These are phyloP conservation scores for Tigriopus californicus DNA, from an alignment of 2,888 invertebrate genomes.

Conservation along the genomic window DNA sequence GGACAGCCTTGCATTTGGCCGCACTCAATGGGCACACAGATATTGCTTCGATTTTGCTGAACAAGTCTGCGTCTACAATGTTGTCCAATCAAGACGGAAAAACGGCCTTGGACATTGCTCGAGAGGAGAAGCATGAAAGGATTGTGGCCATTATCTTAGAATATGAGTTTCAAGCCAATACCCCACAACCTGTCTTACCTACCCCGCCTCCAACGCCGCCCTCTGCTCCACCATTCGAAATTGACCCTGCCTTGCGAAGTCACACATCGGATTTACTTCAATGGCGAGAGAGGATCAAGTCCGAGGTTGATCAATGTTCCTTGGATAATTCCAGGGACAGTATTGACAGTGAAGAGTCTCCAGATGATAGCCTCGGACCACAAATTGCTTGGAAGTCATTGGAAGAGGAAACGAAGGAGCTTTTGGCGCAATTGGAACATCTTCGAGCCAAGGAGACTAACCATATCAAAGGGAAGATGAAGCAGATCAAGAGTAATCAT, in stretches of 20 bases:
- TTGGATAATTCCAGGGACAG: no score
- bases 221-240: constrained; percentile 5
- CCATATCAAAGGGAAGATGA: not conserved
- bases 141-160: constrained; percentile 11
- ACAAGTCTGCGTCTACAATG: not conserved
- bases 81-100: constrained; percentile 2
- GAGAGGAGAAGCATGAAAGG: constrained; percentile 1
- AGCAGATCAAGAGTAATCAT: not conserved
- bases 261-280: not conserved
- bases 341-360: no score
- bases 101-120: constrained; percentile 6
- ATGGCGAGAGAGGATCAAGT: no score
- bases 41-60: constrained; percentile 7
- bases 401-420: constrained; percentile 7
- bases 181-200: not conserved
- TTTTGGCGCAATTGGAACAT: constrained; percentile 5
- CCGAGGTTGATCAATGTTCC: no score
- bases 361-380: no score
- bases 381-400: constrained; percentile 9
- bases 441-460: not conserved
- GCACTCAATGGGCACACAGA: constrained; percentile 13
- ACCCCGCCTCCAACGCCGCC: constrained; percentile 13
- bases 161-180: constrained; percentile 3
- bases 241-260: not conserved
- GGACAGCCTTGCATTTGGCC: constrained; percentile 13